Evolutionary conservation across 2,797 vertebrate species (phyloP).

Genomic region (Sebastes miniatus): DNA sequence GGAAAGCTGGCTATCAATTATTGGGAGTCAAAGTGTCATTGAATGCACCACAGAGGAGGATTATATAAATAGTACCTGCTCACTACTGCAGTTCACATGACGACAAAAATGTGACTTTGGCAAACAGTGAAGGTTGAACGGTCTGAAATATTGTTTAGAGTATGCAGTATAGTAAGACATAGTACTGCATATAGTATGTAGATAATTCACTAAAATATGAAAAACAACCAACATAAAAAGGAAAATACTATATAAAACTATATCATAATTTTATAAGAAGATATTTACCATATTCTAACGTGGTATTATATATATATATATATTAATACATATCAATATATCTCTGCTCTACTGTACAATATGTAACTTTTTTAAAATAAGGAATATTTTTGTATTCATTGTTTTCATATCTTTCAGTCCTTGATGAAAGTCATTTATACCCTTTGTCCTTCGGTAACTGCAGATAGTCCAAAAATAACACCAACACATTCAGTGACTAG

Average conservation of each 20-base stretch:
- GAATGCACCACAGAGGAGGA: not conserved
- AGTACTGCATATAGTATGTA: not conserved
- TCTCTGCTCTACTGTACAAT: not conserved
- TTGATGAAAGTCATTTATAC: not conserved
- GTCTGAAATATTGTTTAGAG: not conserved
- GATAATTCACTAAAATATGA: not conserved
- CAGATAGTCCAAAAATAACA: not conserved
- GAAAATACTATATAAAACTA: not conserved
- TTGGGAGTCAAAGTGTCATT: constrained; percentile 7
- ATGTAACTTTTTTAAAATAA: not conserved
- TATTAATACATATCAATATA: not conserved
- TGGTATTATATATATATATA: no score
- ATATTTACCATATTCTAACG: not conserved
- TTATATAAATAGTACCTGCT: constrained; percentile 21
- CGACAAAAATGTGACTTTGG: not conserved
- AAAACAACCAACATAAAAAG: not conserved
- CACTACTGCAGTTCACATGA: constrained; percentile 26
- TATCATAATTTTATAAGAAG: not conserved
- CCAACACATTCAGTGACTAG: not conserved
- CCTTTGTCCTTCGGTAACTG: not conserved
- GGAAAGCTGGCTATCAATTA: not conserved
- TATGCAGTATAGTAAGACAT: not conserved
- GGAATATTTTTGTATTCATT: not conserved
- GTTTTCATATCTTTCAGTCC: not conserved
- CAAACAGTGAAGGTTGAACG: not conserved